Base-by-base conservation (phyloP, 1,140 invertebrate genomes). In the Bombus superbus region DNA sequence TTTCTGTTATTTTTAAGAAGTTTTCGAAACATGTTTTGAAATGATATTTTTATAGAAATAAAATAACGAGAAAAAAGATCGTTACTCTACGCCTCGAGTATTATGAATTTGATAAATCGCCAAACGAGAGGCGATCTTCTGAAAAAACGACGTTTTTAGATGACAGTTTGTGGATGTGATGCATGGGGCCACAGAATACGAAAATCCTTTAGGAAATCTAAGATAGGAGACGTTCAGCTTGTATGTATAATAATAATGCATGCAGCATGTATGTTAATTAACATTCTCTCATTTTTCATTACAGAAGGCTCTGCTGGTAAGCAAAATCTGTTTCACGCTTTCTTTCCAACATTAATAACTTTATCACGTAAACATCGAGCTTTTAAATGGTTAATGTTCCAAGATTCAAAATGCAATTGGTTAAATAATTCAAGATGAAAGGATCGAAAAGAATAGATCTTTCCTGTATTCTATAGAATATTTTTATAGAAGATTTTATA, bases 141-240 rank as follows among this genome's bases (percentile, higher is more conserved):
- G 90, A 89, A 94, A 92, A 87, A 86, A 93, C 92, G 81, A 93
- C 92, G 83, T 94, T 95, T 95, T 92, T 95, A 95, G 94, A 95
- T 95, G 93, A 91, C 94, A 93, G 92, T 93, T 86, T 94, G 93
- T 93, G 94, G 94, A 94, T 95, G 94, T 92, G 92, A 92, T 95
- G 94, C 95, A 95, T 95, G 94, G 95, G 86, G 87, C 88, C 92
- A 92, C 88, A 94, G 92, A 94, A 81, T 95, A 88, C 94, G 91
- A 94, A 95, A 95, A 89, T 88, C 90, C 91, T 92, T 95, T 95
- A 94, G 93, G 94, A 93, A 94, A 89, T 91, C 92, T 95, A 95
- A 95, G 91, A 95, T 95, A 94, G 92, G 92, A 92, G 94, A 95
- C 94, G 88, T 94, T 93, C 89, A 93, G 93, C 91, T 95, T 95